These are phyloP conservation scores for Luscinia luscinia DNA, from an alignment of 2,797 vertebrate genomes.

Conservation along the genomic window DNA sequence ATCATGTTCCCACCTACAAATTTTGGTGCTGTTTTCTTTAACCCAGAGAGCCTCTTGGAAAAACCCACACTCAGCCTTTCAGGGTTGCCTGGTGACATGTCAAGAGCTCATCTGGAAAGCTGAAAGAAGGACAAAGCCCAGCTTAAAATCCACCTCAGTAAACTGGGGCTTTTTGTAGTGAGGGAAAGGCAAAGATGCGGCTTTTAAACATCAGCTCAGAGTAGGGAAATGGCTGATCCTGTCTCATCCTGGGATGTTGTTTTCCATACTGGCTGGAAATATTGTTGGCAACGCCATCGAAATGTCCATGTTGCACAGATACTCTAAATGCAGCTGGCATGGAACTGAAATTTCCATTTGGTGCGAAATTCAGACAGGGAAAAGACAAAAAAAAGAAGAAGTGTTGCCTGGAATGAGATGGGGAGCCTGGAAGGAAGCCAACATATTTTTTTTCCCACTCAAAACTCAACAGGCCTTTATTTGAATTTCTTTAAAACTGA, in stretches of 20 bases:
- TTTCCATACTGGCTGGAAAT: neutral
- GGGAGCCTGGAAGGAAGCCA: conserved; percentile 42
- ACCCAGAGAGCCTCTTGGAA: neutral
- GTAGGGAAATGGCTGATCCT: neutral
- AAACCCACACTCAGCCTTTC: neutral
- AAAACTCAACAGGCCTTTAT: conserved; percentile 53
- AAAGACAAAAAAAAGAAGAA: conserved; percentile 48
- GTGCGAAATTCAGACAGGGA: conserved; percentile 41
- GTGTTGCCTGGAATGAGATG: conserved; percentile 23
- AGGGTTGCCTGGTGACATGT: neutral
- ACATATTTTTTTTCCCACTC: neutral
- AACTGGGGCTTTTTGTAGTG: neutral
- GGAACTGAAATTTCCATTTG: conserved; percentile 31
- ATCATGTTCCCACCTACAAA: fast-evolving
- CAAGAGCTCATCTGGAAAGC: neutral
- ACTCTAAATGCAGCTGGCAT: conserved; percentile 34
- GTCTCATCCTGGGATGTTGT: neutral
- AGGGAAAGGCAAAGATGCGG: neutral
- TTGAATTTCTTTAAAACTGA: conserved; percentile 53
- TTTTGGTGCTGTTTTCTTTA: neutral
- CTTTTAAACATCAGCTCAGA: neutral
- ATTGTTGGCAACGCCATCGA: neutral
- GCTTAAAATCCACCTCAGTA: neutral
- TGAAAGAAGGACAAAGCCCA: neutral
- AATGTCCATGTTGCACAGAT: neutral